phyloP scores from a whole-genome alignment of 2,797 vertebrate species.

The Rhyacichthys aspro region DNA sequence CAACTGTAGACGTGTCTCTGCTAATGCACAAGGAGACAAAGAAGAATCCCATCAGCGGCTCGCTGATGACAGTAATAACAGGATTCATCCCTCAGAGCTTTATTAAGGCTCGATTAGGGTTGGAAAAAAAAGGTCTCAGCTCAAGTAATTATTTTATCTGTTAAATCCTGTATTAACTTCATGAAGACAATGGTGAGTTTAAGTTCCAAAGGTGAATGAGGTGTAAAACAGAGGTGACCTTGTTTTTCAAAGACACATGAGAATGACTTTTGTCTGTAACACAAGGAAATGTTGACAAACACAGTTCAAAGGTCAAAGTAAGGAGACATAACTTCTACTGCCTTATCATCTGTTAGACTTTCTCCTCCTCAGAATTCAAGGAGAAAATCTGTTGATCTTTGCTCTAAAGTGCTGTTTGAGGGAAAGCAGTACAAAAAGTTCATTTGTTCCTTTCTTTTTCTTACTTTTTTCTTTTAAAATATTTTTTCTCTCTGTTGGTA shows the following conservation, averaged over 20 bases:
- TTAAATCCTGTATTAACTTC: background rate
- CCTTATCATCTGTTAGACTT: conserved; percentile 5
- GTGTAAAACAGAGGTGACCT: conserved; percentile 36
- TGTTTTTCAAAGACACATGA: conserved; percentile 32
- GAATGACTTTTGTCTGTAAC: conserved; percentile 2
- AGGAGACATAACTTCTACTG: conserved; percentile 22
- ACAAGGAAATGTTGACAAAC: conserved; percentile 24
- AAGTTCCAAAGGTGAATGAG: background rate
- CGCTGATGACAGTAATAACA: conserved; percentile 39
- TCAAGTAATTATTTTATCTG: background rate
- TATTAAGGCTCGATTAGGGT: conserved; percentile 25
- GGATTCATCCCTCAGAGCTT: conserved; percentile 26
- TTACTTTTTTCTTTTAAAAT: background rate
- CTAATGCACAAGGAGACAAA: conserved; percentile 26
- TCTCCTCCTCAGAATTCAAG: conserved; percentile 14
- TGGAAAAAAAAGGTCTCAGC: background rate
- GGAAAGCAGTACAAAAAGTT: too few species aligned
- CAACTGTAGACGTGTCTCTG: conserved; percentile 11
- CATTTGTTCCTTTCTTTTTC: too few species aligned
- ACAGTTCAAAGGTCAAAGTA: conserved; percentile 24
- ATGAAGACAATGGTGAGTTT: background rate
- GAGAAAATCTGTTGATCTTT: conserved; percentile 12
- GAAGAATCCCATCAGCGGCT: conserved; percentile 15
- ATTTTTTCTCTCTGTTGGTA: conserved; percentile 24
- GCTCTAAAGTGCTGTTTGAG: too few species aligned